Evolutionary conservation across 2,888 invertebrate genomes (phyloP), one percentile per base, ranked within the genome.

Genomic region (Melikaiella ostensackeni): DNA sequence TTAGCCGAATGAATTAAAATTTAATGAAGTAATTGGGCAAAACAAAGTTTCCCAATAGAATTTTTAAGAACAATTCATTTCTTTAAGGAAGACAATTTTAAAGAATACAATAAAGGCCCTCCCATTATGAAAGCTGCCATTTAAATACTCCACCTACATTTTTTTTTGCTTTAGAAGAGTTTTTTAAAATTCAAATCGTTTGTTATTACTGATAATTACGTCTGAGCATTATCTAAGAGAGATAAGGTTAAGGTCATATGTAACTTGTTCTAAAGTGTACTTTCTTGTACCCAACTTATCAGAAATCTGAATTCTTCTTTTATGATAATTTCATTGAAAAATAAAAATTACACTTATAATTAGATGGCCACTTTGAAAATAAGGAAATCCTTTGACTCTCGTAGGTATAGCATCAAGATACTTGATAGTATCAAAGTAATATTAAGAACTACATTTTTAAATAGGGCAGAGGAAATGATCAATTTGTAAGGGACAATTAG

Each of bases 231-330:
- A 38, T 42, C 16, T 6, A 24, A 19, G 2, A 35, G 8, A 35
- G 5, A 42, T 21, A 24, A 24, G 21, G 57, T 21, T 57, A 57
- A 27, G 24, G 57, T 57, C 57, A 57, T 57, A 24, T 13, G 24
- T 57, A 24, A 57, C 13, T 57, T 24, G 21, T 24, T 57, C n/a
- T 9, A n/a, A 2, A 50, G 50, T 50, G 4, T 13, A 57, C 55
- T 21, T 24, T 57, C 57, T 57, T 57, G 3, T 24, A 57, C 30
- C 30, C 46, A 46, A 8, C 27, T 46, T 30, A 70, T 70, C 46
- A 11, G 7, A 42, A 50, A 70, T 46, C 30, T 50, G 46, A 70
- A 46, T 70, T 46, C n/a, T 66, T 46, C 27, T 30, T 46, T 70
- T n/a, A 62, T 30, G 50, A 70, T 70, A 50, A 50, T 13, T 16